These are phyloP conservation scores for Sprattus sprattus DNA, from an alignment of 2,113 vertebrate species.

Conservation along the genomic window DNA sequence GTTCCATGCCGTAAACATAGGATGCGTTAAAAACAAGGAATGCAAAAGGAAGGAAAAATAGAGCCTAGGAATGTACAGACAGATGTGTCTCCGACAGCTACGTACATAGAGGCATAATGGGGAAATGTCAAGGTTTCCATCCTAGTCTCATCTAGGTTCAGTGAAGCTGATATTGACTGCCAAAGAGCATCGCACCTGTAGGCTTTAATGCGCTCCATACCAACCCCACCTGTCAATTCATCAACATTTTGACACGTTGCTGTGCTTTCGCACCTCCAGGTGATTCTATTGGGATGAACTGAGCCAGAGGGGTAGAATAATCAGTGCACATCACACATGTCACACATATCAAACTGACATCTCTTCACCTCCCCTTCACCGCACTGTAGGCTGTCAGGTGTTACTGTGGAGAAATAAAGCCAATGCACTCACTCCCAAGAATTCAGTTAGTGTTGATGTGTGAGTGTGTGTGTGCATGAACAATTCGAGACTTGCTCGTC, in stretches of 20 bases:
- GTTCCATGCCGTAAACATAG: slow-evolving; percentile 17
- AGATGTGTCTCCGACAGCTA: background rate
- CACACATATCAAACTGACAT: background rate
- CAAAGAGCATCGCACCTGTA: background rate
- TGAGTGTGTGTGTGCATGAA: too few species aligned
- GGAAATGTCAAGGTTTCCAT: background rate
- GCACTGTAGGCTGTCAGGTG: background rate
- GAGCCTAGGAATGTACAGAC: background rate
- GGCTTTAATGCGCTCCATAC: background rate
- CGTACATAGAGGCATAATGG: background rate
- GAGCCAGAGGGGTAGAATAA: background rate
- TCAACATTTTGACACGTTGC: background rate
- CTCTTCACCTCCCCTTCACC: background rate
- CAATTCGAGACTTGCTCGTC: background rate
- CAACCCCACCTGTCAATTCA: background rate
- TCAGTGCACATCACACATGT: background rate
- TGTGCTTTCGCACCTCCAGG: background rate
- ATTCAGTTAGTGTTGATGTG: background rate
- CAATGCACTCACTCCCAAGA: background rate
- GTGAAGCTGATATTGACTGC: background rate
- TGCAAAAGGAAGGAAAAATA: background rate
- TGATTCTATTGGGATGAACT: background rate
- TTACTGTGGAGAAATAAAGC: background rate
- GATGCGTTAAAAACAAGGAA: background rate
- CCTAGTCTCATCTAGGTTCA: background rate